phyloP scores from a whole-genome alignment of 2,797 vertebrate genomes.

The Urophycis tenuis region DNA sequence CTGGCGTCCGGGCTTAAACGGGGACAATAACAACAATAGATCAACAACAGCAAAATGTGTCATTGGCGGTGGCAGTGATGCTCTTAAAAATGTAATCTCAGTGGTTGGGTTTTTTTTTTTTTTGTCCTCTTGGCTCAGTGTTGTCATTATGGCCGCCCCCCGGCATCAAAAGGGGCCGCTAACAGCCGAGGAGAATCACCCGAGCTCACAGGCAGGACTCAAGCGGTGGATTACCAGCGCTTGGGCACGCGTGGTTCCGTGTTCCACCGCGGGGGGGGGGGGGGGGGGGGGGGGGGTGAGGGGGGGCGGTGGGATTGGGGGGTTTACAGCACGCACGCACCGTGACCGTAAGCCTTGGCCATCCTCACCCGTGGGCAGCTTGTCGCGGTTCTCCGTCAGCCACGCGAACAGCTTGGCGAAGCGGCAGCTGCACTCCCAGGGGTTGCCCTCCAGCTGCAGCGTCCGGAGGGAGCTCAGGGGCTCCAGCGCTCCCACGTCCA shows the following conservation, averaged over 20 bases:
- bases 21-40: background rate
- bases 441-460: conserved; percentile 85
- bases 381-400: conserved; percentile 82
- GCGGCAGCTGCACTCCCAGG: conserved; percentile 87
- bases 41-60: background rate
- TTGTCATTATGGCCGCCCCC: background rate
- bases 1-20: background rate
- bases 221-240: background rate
- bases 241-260: background rate
- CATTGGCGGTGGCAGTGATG: background rate
- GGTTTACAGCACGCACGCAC: background rate
- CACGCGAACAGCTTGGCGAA: conserved; percentile 87
- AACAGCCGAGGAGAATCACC: background rate
- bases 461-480: conserved; percentile 77
- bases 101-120: background rate
- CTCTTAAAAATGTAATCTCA: background rate
- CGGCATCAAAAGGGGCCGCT: background rate
- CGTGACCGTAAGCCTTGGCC: conserved; percentile 30
- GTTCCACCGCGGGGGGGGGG: background rate
- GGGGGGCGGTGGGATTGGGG: too few relatives aligned
- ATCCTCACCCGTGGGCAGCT: conserved; percentile 83
- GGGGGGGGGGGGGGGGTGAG: too few relatives aligned
- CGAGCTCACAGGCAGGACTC: background rate
- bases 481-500: conserved; percentile 74
- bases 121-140: background rate